Evolutionary conservation across 1,140 invertebrate genomes (phyloP), one percentile per base, ranked within the genome.

Genomic region (Tribolium castaneum): DNA sequence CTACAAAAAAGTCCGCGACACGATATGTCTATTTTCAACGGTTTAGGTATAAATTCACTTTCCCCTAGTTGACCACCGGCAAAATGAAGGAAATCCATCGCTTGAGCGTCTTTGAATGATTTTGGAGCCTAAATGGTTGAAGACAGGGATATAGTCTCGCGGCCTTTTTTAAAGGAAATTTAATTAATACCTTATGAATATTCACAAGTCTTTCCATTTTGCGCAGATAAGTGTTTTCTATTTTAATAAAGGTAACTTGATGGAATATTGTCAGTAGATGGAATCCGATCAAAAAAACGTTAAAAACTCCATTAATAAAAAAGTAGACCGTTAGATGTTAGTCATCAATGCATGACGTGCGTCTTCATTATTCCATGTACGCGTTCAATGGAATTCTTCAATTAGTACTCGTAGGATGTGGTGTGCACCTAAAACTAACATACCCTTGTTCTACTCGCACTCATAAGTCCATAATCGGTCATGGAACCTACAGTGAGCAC

Each of bases 391-490:
- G 59, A 66, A 66, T 66, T 25, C 59, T 14, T 66, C 30, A 66
- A 66, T 66, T 66, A 66, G n/a, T 66, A 66, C 25, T 35, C 12
- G 34, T 66, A 34, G 25, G 59, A 66, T 30, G 59, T 34, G 59
- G 59, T 66, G 54, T 66, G 59, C 59, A 66, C 59, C 19, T 35
- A 66, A 10, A 66, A 35, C 25, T 34, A 35, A 9, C 2, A 12
- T 35, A 66, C 30, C 59, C 59, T 66, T 66, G 59, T 19, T 19
- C 16, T 19, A 19, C 1, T 19, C 16, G 16, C 5, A 30, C 25
- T 30, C 25, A 30, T 62, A 35, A n/a, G n/a, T 50, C 74, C 54
- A 76, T 76, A 76, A 76, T 76, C 74, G 74, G 74, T 66, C 74
- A 76, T 39, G 74, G 74, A 59, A 56, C 74, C 59, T 76, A 34